Base-by-base conservation (phyloP, 2,888 invertebrate genomes). In the Orthosia incerta region DNA sequence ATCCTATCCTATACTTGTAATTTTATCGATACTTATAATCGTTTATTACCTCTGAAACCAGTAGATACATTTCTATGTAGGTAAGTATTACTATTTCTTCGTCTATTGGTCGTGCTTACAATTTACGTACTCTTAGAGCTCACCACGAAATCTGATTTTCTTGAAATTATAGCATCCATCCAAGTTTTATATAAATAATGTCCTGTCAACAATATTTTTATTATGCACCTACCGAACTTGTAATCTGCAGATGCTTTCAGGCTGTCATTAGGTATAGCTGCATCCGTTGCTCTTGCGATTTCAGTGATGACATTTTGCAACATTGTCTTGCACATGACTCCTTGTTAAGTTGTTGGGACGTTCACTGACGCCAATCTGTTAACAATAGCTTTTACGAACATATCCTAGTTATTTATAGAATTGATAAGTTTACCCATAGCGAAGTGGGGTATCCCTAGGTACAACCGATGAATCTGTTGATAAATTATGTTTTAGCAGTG, bases 401-500 rank as follows among this genome's bases (percentile, higher is more conserved):
- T 55, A 50, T 31, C n/a, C 59, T 63, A 74, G n/a, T 48, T 26
- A 63, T 18, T 57, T 26, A 59, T 11, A 53, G 0, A 20, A 48
- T 26, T 3, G 3, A 26, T 18, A 51, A 57, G 26, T 56, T 74
- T 74, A 63, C 61, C 62, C 16, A 50, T 31, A 11, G 62, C 18
- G 9, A 73, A 59, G 11, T 53, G n/a, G 5, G 16, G 15, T 53
- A 51, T 61, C 31, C 45, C 26, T 59, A 59, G 5, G 45, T 20
- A 45, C 13, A 46, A 16, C 45, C 4, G 13, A 31, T 23, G 16
- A 50, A 75, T 45, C 73, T 79, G 80, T 61, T 50, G 50, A 75
- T 48, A 79, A 79, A 79, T 45, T 53, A 45, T 50, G 59, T 53
- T 60, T 79, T 79, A 74, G n/a, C 71, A 20, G n/a, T 71, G 72